Conservation (phyloP, 2,888 invertebrate species). For the Chymomyza amoena region DNA sequence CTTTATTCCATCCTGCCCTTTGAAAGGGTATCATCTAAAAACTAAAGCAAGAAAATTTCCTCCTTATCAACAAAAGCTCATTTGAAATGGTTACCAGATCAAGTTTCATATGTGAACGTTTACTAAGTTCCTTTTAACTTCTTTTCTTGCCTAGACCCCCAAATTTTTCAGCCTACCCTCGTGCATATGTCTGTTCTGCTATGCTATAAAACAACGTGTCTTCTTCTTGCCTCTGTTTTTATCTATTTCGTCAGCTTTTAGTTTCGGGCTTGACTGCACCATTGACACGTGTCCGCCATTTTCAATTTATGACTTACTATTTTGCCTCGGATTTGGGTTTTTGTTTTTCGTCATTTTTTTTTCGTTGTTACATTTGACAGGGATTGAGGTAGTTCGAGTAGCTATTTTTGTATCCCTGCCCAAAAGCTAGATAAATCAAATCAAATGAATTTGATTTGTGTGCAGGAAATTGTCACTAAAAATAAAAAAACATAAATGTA, state of each 20-base stretch:
- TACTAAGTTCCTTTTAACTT: too few relatives aligned
- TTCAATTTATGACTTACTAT: slow-evolving; percentile 58
- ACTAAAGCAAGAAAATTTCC: too few relatives aligned
- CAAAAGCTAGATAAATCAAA: slow-evolving; percentile 56
- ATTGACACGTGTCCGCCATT: slow-evolving; percentile 47
- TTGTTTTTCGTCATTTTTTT: not conserved
- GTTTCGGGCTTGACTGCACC: not conserved
- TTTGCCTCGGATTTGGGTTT: slow-evolving; percentile 37
- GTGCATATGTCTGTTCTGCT: slow-evolving; percentile 1
- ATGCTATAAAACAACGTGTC: not conserved
- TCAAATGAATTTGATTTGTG: slow-evolving; percentile 37
- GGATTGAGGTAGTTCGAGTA: not conserved
- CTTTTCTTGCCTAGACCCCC: too few relatives aligned
- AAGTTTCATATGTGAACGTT: too few relatives aligned
- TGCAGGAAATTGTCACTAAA: slow-evolving; percentile 51
- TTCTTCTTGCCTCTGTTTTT: not conserved
- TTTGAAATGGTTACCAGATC: too few relatives aligned
- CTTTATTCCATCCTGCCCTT: too few relatives aligned
- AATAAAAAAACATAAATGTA: slow-evolving; percentile 50
- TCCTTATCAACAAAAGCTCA: too few relatives aligned
- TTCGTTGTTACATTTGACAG: not conserved
- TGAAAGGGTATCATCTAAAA: too few relatives aligned
- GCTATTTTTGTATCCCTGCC: slow-evolving; percentile 16
- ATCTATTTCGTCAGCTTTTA: slow-evolving; percentile 28
- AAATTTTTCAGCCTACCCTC: too few relatives aligned